A percentile compares a stretch with the other conserved stretches of the same genome.
Conservation (phyloP, 2,797 vertebrate genomes). For the Enteromius mattozi region DNA sequence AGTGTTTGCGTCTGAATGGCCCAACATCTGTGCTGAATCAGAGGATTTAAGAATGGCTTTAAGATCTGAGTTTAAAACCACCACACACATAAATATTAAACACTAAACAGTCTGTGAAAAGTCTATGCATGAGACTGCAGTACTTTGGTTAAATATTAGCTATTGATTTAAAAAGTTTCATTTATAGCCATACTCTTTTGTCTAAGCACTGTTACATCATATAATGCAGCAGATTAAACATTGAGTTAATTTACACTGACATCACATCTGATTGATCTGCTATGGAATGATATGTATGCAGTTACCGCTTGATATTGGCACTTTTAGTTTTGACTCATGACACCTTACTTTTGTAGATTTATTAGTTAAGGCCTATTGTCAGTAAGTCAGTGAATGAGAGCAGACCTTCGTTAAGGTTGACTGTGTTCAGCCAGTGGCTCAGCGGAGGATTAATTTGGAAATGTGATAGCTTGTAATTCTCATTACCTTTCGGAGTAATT, state of each 20-base stretch:
- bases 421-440: constrained; percentile 50
- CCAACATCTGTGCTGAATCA: constrained; percentile 80
- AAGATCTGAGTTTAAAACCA: constrained; percentile 68
- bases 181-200: background rate
- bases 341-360: background rate
- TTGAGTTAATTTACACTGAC: background rate
- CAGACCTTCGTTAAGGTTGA: constrained; percentile 57
- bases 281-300: background rate
- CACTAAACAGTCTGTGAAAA: constrained; percentile 69
- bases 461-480: constrained; percentile 68
- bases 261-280: background rate
- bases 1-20: constrained; percentile 72
- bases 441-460: constrained; percentile 67
- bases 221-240: background rate
- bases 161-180: background rate
- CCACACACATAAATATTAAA: constrained; percentile 71
- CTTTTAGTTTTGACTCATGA: background rate
- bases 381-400: constrained; percentile 39
- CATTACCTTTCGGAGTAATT: constrained; percentile 68
- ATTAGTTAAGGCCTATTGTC: constrained; percentile 43
- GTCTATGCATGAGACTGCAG: constrained; percentile 65
- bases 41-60: constrained; percentile 76
- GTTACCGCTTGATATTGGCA: background rate
- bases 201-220: background rate
- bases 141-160: constrained; percentile 56